Evolutionary conservation across 2,113 vertebrate species (phyloP), one percentile per base, ranked within the genome.

Genomic region (Cephalopholis sonnerati): DNA sequence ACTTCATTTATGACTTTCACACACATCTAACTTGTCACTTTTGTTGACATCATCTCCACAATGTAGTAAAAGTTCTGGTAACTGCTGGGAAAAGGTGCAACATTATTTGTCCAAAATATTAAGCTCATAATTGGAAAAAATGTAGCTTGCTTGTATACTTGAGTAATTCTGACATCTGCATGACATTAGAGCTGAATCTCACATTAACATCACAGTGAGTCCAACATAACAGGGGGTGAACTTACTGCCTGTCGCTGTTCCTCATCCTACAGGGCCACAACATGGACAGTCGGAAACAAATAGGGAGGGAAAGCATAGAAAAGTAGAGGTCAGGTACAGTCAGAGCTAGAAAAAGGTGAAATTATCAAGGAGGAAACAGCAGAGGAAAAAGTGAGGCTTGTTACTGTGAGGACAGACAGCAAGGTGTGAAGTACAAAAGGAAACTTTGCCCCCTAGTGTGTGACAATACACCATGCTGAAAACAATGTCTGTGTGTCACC

Each of bases 171-270:
- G 32, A 55, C 8, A 41, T 59, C 36, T 55, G 63, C 32, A 62
- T 36, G 17, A 67, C 54, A 57, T 32, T 11, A 36, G 24, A 57
- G n/a, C 15, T 69, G n/a, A 65, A 66, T 54, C 41, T 32, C 44
- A 77, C 27, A 66, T 69, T 78, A 8, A 55, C 51, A 25, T 25
- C 39, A 77, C n/a, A 3, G 15, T 41, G 29, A 77, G 64, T 64
- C 74, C 74, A 61, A 62, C 36, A 69, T 41, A 41, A 29, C 3
- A 9, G 68, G 29, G 75, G 13, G 48, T 61, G 16, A 76, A 99
- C 98, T 99, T 98, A 99, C 98, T 95, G 98, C 97, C 96, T 99
- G 98, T 79, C 97, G 98, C 88, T 98, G 98, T 68, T 99, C 98
- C 95, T 99, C 98, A 82, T 99, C 98, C 98, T 99, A 64, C 27